Percentiles rank a stretch among this genome's conserved stretches.
These are phyloP conservation scores for Gryon sp. DNA, from an alignment of 1,140 invertebrate genomes.

Conservation along the genomic window DNA sequence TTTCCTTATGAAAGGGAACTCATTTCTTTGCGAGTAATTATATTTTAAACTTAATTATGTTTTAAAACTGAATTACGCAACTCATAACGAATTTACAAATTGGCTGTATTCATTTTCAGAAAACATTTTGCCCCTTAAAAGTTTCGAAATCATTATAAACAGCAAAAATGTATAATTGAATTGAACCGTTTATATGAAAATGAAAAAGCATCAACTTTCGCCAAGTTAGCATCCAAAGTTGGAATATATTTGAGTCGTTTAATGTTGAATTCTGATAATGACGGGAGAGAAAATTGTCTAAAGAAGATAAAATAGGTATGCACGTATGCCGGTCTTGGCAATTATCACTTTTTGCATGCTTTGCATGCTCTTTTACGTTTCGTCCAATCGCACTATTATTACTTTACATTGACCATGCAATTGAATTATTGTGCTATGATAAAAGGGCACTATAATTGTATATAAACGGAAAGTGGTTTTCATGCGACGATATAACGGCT, in stretches of 20 bases:
- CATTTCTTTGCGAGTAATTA: too few relatives aligned
- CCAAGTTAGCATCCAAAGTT: neutral
- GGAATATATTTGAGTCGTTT: conserved; percentile 1
- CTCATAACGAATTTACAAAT: too few relatives aligned
- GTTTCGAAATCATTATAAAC: too few relatives aligned
- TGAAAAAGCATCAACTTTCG: neutral
- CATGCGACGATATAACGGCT: conserved; percentile 2
- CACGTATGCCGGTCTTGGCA: neutral
- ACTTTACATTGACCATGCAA: conserved; percentile 17
- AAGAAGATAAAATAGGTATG: conserved; percentile 16
- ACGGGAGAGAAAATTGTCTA: conserved; percentile 17
- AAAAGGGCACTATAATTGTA: conserved; percentile 9
- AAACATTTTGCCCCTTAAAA: too few relatives aligned
- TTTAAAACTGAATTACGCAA: too few relatives aligned
- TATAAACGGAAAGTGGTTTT: conserved; percentile 6
- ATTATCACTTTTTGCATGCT: conserved; percentile 12
- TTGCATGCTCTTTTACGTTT: conserved; percentile 2
- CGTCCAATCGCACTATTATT: conserved; percentile 19
- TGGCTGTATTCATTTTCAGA: too few relatives aligned
- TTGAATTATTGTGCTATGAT: conserved; percentile 24
- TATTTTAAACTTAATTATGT: too few relatives aligned
- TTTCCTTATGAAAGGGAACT: too few relatives aligned
- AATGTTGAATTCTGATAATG: conserved; percentile 22
- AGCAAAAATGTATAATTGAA: neutral
- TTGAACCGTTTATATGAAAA: too few relatives aligned